Evolutionary conservation across 1,140 invertebrate species (phyloP).

Genomic region (Pantala flavescens): DNA sequence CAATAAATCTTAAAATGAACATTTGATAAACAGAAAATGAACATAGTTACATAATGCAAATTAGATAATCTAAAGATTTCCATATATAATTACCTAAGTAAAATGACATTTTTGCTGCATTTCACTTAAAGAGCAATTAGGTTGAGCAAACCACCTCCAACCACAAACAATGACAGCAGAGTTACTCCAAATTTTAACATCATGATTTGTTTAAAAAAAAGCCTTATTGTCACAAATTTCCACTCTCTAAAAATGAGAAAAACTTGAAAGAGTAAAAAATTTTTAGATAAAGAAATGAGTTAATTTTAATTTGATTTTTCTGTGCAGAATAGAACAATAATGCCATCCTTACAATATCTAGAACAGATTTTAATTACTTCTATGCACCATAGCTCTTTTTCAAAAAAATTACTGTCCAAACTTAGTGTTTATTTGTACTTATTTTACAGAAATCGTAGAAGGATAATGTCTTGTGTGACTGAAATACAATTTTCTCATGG

Average conservation of each 20-base stretch:
- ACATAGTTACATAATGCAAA: background rate
- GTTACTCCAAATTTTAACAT: background rate
- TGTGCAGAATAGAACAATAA: background rate
- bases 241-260: background rate
- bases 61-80: background rate
- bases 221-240: conserved; percentile 7
- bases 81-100: background rate
- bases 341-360: background rate
- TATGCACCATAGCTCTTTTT: background rate
- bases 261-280: background rate
- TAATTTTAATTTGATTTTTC: background rate
- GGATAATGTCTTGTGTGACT: background rate
- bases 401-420: background rate
- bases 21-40: background rate
- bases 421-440: background rate
- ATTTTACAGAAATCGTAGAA: background rate
- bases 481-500: background rate
- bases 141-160: conserved; percentile 4
- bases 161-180: background rate
- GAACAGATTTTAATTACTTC: background rate
- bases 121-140: background rate
- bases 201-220: background rate
- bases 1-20: background rate
- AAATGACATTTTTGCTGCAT: background rate
- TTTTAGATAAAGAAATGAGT: background rate